Evolutionary conservation across 1,140 invertebrate species (phyloP).

Genomic region (Hycleus phaleratus): DNA sequence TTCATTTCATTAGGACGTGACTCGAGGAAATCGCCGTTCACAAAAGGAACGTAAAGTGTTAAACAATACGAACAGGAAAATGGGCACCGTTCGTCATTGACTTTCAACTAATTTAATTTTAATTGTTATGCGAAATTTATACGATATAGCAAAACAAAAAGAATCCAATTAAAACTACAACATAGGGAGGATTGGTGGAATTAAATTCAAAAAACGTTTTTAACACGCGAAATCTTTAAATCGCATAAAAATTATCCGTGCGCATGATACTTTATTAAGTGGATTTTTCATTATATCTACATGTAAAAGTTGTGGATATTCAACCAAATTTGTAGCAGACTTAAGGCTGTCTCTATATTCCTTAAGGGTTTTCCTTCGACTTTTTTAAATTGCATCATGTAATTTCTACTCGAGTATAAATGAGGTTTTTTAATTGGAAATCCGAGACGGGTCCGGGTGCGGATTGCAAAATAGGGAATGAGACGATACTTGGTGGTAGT

Average conservation of each 20-base stretch:
- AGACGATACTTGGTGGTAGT: neutral
- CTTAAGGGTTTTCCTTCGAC: slow-evolving; percentile 13
- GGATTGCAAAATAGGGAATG: neutral
- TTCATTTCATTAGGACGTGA: slow-evolving; percentile 10
- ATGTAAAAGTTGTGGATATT: neutral
- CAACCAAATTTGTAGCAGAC: slow-evolving; percentile 4
- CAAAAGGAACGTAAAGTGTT: neutral
- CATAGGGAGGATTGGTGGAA: slow-evolving; percentile 10
- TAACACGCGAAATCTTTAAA: slow-evolving; percentile 35
- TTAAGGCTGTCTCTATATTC: slow-evolving; percentile 16
- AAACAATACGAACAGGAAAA: neutral
- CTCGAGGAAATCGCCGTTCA: slow-evolving; percentile 4
- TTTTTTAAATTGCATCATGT: slow-evolving; percentile 37
- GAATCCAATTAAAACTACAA: slow-evolving; percentile 33
- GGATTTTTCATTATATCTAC: neutral
- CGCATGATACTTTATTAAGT: slow-evolving; percentile 35
- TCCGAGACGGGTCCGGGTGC: slow-evolving; percentile 19
- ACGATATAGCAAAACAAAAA: slow-evolving; percentile 22
- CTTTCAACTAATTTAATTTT: slow-evolving; percentile 25
- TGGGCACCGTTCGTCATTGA: slow-evolving; percentile 7
- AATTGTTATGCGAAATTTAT: slow-evolving; percentile 28
- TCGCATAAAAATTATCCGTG: slow-evolving; percentile 39
- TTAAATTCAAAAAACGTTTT: slow-evolving; percentile 35
- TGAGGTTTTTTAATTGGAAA: slow-evolving; percentile 40
- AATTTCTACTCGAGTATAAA: slow-evolving; percentile 38